These are phyloP conservation scores for Champsocephalus esox DNA, from an alignment of 2,797 vertebrate species.

Conservation along the genomic window DNA sequence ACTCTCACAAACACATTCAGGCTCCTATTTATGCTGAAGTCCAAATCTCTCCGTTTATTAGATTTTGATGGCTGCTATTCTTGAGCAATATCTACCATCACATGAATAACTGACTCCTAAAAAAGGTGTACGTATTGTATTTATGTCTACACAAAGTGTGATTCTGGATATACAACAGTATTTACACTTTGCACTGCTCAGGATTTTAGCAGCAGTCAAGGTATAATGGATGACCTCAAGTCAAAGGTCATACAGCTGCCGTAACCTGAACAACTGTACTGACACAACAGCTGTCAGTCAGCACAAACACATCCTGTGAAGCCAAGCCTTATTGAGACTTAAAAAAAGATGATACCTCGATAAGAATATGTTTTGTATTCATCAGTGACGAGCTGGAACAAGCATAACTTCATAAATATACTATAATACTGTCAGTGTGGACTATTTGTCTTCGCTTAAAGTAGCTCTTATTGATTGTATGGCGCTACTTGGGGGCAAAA, in stretches of 20 bases:
- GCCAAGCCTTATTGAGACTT: neutral
- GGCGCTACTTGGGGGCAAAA: neutral
- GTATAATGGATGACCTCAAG: neutral
- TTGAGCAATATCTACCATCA: neutral
- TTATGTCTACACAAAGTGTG: neutral
- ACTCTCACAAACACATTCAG: constrained; percentile 20
- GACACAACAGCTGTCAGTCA: neutral
- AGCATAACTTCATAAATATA: neutral
- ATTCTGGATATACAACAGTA: neutral
- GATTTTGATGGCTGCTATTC: neutral
- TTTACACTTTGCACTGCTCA: neutral
- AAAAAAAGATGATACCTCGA: neutral
- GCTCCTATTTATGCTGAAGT: constrained; percentile 36
- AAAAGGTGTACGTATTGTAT: constrained; percentile 22
- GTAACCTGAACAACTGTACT: neutral
- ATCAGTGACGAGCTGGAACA: neutral
- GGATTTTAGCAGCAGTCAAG: neutral
- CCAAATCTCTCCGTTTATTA: constrained; percentile 49
- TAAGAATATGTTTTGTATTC: neutral
- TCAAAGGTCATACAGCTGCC: neutral
- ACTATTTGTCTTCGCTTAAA: neutral
- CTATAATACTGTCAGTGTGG: neutral
- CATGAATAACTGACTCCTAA: constrained; percentile 25
- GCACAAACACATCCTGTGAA: neutral
- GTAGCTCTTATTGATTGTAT: neutral